Evolutionary conservation across 2,113 vertebrate genomes (phyloP).

Genomic region (Hipposideros armiger): DNA sequence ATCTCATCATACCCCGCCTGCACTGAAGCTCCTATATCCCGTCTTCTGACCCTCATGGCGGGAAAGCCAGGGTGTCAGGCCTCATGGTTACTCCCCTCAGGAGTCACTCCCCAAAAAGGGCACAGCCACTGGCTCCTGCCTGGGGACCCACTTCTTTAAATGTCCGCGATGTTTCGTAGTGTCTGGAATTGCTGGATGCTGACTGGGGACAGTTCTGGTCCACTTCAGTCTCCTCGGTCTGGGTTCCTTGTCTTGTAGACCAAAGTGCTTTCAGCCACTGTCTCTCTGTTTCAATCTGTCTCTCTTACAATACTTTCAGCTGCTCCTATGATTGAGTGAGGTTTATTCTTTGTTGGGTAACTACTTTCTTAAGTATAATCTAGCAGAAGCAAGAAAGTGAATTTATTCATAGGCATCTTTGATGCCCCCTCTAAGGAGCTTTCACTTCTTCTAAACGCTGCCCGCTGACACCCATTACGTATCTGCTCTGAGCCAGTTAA

Average conservation of each 20-base stretch:
- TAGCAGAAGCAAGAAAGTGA: background rate
- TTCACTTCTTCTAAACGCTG: background rate
- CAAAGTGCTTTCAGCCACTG: accelerated
- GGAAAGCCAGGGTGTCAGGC: too few species aligned
- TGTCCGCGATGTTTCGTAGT: background rate
- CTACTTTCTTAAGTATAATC: background rate
- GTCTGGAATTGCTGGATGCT: background rate
- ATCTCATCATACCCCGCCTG: background rate
- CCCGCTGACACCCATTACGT: background rate
- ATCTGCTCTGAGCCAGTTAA: background rate
- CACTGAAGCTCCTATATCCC: background rate
- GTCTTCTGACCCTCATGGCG: background rate
- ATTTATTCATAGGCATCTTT: background rate
- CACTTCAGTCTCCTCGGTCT: accelerated
- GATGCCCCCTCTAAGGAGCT: background rate
- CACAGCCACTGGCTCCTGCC: background rate
- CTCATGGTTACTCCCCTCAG: too few species aligned
- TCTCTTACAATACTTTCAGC: background rate
- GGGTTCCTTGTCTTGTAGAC: background rate
- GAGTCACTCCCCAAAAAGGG: background rate
- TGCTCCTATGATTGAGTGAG: background rate
- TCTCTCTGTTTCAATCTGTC: background rate
- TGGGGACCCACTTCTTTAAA: background rate
- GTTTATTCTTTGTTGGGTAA: background rate
- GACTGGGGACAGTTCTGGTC: background rate